Percentiles rank a stretch among this genome's conserved stretches.
phyloP scores from a whole-genome alignment of 2,888 invertebrate species.

The Callyntrura guangdongensis region DNA sequence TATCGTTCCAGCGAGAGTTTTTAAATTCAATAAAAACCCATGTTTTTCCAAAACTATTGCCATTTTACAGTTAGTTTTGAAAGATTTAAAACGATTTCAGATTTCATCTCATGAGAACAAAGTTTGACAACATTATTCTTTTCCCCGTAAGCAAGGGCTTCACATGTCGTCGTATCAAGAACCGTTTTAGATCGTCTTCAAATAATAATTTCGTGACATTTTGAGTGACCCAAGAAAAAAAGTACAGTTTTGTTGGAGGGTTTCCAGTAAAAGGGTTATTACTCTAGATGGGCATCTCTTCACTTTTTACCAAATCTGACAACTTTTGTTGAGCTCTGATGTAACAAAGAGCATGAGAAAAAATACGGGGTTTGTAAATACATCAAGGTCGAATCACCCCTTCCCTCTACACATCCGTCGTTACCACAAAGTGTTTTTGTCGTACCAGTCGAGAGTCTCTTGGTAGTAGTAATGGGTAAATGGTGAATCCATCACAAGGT shows the following conservation, averaged over 20 bases:
- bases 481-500: constrained; percentile 4
- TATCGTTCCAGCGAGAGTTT: background rate
- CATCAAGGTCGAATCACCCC: constrained; percentile 33
- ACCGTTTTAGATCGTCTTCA: no score
- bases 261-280: constrained; percentile 23
- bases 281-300: constrained; percentile 32
- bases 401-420: background rate
- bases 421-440: background rate
- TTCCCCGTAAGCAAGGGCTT: background rate
- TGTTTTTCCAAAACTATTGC: background rate
- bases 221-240: constrained; percentile 57
- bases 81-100: constrained; percentile 7
- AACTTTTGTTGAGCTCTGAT: background rate
- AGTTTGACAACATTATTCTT: background rate
- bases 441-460: background rate
- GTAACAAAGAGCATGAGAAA: constrained; percentile 24
- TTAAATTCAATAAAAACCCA: background rate
- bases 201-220: constrained; percentile 52
- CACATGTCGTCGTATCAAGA: background rate
- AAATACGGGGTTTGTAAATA: constrained; percentile 10
- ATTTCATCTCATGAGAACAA: constrained; percentile 22
- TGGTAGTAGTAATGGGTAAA: background rate
- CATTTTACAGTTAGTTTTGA: constrained; percentile 14
- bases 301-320: background rate
- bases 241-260: constrained; percentile 49